These are phyloP conservation scores for Leptopilina myrica DNA, from an alignment of 2,888 invertebrate genomes.

Conservation along the genomic window DNA sequence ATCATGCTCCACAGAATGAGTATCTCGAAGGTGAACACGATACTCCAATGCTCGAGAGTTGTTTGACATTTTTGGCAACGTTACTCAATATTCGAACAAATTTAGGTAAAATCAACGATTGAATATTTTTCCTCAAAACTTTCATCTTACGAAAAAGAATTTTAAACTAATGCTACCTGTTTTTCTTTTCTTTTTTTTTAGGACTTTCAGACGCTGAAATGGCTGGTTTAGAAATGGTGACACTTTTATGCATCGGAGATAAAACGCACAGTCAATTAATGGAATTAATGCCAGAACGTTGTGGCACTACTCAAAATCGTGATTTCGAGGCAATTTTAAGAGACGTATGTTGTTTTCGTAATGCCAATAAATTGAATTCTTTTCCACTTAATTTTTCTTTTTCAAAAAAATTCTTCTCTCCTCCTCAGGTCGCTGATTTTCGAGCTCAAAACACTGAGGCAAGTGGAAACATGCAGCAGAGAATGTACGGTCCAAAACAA, in stretches of 20 bases:
- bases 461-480: slow-evolving; percentile 86
- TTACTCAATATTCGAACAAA: slow-evolving; percentile 93
- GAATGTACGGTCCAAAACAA: slow-evolving; percentile 91
- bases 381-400: neutral
- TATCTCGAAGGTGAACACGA: slow-evolving; percentile 88
- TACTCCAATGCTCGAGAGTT: slow-evolving; percentile 93
- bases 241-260: slow-evolving; percentile 94
- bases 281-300: slow-evolving; percentile 97
- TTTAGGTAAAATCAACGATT: slow-evolving; percentile 79
- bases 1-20: slow-evolving; percentile 81
- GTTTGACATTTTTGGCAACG: slow-evolving; percentile 93
- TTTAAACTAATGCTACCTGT: neutral
- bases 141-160: neutral
- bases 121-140: slow-evolving; percentile 51
- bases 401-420: slow-evolving; percentile 40
- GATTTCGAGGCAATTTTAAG: slow-evolving; percentile 92
- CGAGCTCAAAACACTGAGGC: slow-evolving; percentile 93
- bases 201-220: slow-evolving; percentile 82
- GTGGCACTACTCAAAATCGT: slow-evolving; percentile 92
- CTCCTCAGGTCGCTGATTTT: slow-evolving; percentile 86
- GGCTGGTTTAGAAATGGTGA: slow-evolving; percentile 94
- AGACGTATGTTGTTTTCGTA: slow-evolving; percentile 78
- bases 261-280: slow-evolving; percentile 97
- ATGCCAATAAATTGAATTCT: neutral
- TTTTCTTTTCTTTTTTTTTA: slow-evolving; percentile 58